Base-by-base conservation (phyloP, 23 tunicate genomes). In the Diplosoma virens region DNA sequence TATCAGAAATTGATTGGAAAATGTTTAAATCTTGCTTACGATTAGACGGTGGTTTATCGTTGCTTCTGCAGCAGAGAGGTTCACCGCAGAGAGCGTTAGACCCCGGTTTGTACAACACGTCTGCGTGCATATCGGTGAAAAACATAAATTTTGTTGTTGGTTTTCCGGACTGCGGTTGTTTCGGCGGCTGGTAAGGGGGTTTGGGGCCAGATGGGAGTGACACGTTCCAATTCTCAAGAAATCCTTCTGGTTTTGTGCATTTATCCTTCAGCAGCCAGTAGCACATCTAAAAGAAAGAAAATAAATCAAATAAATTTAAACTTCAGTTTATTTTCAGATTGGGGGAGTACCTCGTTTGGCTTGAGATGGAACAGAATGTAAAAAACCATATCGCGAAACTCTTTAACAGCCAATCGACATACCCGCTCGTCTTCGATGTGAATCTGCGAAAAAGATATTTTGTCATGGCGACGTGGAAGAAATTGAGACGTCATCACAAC, bases 101-200 rank as follows among this genome's bases (percentile, higher is more conserved):
- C 2, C 96, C 96, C 18, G 96, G 67, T 37, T 71, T 71, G 78
- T 89, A 89, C 6, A 75, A 56, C 1, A 89, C 78, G 64, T 89
- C 96, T 88, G 78, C 83, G 66, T 89, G 96, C 84, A 83, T 83
- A 37, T 89, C 96, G 25, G 88, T 89, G 35, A 89, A 89, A 56
- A 89, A 89, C 29, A 89, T 20, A 26, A 89, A 80, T 56, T 83
- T 77, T 0, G 83, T 65, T 2, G 76, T 78, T 7, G 96, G 84
- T 21, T 73, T 56, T 20, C 76, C 88, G 1, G 84, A 32, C 1
- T 26, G 4, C n/a, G 88, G 88, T 25, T 59, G 37, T 1, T 41
- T 33, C 16, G 66, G 73, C 32, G 78, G 50, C 11, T 59, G 78
- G 25, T 67, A 27, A 2, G 79, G 79, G n/a, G 91, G 91, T 59